phyloP scores from a whole-genome alignment of 2,888 invertebrate genomes.

The Cybosia mesomella region DNA sequence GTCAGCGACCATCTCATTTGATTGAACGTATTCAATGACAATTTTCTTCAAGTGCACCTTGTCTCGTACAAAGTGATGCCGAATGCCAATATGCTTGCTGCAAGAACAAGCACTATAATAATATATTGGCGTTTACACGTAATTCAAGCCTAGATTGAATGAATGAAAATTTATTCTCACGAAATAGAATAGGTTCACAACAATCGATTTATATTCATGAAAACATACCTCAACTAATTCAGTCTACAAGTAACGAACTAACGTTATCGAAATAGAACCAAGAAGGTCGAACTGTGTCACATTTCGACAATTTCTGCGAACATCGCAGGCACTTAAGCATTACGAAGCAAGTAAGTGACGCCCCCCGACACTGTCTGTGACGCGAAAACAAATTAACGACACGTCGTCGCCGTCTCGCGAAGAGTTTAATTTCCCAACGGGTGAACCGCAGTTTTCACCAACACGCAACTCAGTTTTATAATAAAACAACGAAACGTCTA shows the following conservation, averaged over 20 bases:
- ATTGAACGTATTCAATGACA: too few relatives aligned
- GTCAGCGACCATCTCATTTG: too few relatives aligned
- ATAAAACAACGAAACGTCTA: slow-evolving; percentile 54
- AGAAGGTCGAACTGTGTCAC: slow-evolving; percentile 30
- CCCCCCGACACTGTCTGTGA: slow-evolving; percentile 51
- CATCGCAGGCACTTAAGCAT: slow-evolving; percentile 43
- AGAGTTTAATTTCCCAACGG: slow-evolving; percentile 83
- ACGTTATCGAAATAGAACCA: slow-evolving; percentile 37
- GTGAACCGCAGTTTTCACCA: slow-evolving; percentile 66
- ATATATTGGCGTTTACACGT: too few relatives aligned
- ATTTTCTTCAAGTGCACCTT: too few relatives aligned
- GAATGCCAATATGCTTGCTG: too few relatives aligned
- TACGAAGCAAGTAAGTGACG: slow-evolving; percentile 48
- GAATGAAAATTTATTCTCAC: background rate
- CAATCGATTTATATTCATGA: background rate
- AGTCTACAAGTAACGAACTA: slow-evolving; percentile 8
- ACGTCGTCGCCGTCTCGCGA: slow-evolving; percentile 64
- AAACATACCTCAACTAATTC: background rate
- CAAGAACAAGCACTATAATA: too few relatives aligned
- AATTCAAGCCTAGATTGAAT: too few relatives aligned
- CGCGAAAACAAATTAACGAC: slow-evolving; percentile 80
- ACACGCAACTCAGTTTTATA: slow-evolving; percentile 62
- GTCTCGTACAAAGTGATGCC: too few relatives aligned
- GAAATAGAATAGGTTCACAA: background rate
- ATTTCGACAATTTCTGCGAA: slow-evolving; percentile 45